Evolutionary conservation across 2,888 invertebrate species (phyloP).

Genomic region (Abrostola tripartita): DNA sequence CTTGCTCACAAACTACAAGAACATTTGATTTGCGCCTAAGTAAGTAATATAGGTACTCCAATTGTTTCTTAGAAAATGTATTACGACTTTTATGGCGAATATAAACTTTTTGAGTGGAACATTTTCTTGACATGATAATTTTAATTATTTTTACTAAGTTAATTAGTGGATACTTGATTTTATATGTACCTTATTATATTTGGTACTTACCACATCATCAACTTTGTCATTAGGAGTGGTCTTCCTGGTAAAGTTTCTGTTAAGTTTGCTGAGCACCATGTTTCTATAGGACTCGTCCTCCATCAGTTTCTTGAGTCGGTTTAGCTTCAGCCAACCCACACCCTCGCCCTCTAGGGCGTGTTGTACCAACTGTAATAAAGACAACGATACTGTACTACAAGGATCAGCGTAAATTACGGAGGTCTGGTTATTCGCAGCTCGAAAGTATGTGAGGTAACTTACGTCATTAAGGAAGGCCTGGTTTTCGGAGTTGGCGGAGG

Average conservation of each 20-base stretch:
- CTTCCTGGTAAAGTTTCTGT: constrained; percentile 97
- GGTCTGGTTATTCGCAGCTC: background rate
- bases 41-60: too few relatives aligned
- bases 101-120: too few relatives aligned
- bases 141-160: too few relatives aligned
- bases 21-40: too few relatives aligned
- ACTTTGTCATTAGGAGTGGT: constrained; percentile 98
- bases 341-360: constrained; percentile 97
- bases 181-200: too few relatives aligned
- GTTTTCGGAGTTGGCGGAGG: constrained; percentile 95
- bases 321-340: constrained; percentile 98
- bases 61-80: too few relatives aligned
- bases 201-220: constrained; percentile 97
- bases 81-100: too few relatives aligned
- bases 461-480: constrained; percentile 98
- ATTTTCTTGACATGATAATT: too few relatives aligned
- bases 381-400: background rate
- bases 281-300: constrained; percentile 99
- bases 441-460: constrained; percentile 62
- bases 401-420: background rate
- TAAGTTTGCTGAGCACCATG: constrained; percentile 97
- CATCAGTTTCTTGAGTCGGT: constrained; percentile 97
- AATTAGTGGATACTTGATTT: too few relatives aligned
- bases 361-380: constrained; percentile 89
- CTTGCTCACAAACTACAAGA: constrained; percentile 93